These are phyloP conservation scores for Lymantria monacha DNA, from an alignment of 2,888 invertebrate species.

Conservation along the genomic window DNA sequence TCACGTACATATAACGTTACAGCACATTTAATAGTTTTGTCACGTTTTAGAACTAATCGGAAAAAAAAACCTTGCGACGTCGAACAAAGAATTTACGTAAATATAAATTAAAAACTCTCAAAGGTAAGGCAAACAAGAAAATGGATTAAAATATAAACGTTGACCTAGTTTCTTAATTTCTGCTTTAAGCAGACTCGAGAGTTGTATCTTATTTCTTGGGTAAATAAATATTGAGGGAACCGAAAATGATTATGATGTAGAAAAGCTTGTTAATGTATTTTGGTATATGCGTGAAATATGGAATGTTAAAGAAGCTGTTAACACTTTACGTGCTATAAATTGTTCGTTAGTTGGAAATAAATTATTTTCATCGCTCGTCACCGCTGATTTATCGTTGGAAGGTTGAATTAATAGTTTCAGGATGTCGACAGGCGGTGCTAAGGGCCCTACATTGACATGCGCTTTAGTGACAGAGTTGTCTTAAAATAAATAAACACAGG, in stretches of 20 bases:
- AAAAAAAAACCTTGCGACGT: constrained; percentile 8
- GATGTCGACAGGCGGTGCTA: constrained; percentile 45
- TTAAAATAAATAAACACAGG: constrained; percentile 45
- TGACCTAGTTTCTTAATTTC: constrained; percentile 22
- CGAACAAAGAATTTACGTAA: constrained; percentile 8
- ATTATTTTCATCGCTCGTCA: constrained; percentile 57
- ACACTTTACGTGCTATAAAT: constrained; percentile 53
- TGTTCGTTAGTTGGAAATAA: constrained; percentile 50
- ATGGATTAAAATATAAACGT: constrained; percentile 7
- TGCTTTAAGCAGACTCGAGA: constrained; percentile 20
- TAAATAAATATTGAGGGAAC: constrained; percentile 10
- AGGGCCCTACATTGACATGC: constrained; percentile 33
- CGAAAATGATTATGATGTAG: constrained; percentile 10
- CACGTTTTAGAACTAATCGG: constrained; percentile 18
- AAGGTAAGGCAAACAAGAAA: constrained; percentile 12
- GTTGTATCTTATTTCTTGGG: constrained; percentile 13
- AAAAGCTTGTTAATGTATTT: constrained; percentile 1
- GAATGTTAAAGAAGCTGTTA: constrained; percentile 41
- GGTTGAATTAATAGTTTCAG: constrained; percentile 63
- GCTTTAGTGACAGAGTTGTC: constrained; percentile 37
- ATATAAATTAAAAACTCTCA: constrained; percentile 14
- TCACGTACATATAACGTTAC: constrained; percentile 11
- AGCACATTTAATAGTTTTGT: constrained; percentile 8
- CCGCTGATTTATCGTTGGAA: constrained; percentile 53
- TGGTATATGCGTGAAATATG: background rate